Evolutionary conservation across 2,113 vertebrate species (phyloP), one percentile per base, ranked within the genome.

Genomic region (Hyla sarda): DNA sequence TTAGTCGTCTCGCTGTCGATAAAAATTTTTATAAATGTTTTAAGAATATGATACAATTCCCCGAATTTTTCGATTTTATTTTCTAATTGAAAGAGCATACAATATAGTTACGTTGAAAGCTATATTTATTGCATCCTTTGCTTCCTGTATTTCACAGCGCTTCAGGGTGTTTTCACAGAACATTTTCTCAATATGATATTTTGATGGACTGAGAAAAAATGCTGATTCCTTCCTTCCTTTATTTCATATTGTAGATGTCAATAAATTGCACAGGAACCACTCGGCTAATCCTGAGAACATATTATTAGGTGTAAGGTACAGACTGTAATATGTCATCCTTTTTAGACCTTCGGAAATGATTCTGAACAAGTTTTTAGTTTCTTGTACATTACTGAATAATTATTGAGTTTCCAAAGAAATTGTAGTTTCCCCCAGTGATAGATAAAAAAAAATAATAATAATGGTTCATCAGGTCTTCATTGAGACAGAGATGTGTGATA

Each of bases 131-230:
- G 34, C 34, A 41, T n/a, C 34, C 12, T 37, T 71, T 37, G 17
- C 32, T 41, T 71, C 67, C 34, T 41, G 9, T 41, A 23, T 71
- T 71, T 71, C 28, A 37, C 11, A 71, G 19, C 17, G 34, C 67
- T 71, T 71, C 34, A 37, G 67, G 34, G 32, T 41, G 67, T 71
- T 71, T 71, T 71, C 67, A 71, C 8, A 71, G 34, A 71, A 71
- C 32, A 41, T 71, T 71, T 71, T 71, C 67, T 71, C 34, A 6
- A 1, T 58, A n/a, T 4, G 9, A 71, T 41, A 71, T 71, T 41
- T 71, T 71, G 67, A 71, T 71, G 19, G 67, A 71, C 41, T 71
- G 19, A 37, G 34, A 19, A 41, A 71, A 71, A 71, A 71, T 71
- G 67, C 67, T 23, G 17, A 71, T 41, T 71, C 34, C 11, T 41